Base-by-base conservation (phyloP, 37 sponge, comb jelly and placozoan species). In the Halichondria panicea region DNA sequence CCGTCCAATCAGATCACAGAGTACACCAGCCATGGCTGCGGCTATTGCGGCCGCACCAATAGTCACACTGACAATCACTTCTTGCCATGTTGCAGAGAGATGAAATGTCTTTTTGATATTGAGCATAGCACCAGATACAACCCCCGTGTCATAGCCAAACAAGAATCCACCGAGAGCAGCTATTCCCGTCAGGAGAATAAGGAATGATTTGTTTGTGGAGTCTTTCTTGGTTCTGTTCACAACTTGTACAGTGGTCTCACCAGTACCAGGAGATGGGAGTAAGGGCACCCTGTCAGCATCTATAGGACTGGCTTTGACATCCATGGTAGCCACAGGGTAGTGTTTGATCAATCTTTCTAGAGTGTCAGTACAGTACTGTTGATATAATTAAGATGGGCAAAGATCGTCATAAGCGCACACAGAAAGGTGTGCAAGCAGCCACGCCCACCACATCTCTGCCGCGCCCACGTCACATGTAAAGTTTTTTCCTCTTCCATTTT, bases 131-230 rank as follows among this genome's bases (percentile, higher is more conserved):
- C 97, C 97, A 9, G 94, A 90, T 32, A 96, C 91, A 1, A 96
- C 88, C 0, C 97, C 97, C 0, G 97, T 96, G 70, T 96, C 97
- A 71, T 96, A 96, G 36, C 97, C 97, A 39, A 96, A 96, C 33
- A 96, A 73, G 61, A 87, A 92, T 53, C 97, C 97, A 1, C 97
- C 97, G 21, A 79, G 50, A 25, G 83, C 75, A 0, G 83, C 37
- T 46, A 82, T 32, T 3, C 66, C 30, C 11, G 83, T 74, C 41
- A 82, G 75, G 19, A 71, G 35, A 15, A 57, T 22, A 0, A 82
- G 31, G 44, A 73, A 82, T 0, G 30, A 13, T 32, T 62, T 30
- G 30, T 62, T 28, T 30, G 24, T 58, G 60, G 27, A 7, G 13
- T 55, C 9, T 27, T 55, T 7, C 4, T 7, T 2, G 9, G 9